Base-by-base conservation (phyloP, 2,113 vertebrate species). In the Arenaria interpres region DNA sequence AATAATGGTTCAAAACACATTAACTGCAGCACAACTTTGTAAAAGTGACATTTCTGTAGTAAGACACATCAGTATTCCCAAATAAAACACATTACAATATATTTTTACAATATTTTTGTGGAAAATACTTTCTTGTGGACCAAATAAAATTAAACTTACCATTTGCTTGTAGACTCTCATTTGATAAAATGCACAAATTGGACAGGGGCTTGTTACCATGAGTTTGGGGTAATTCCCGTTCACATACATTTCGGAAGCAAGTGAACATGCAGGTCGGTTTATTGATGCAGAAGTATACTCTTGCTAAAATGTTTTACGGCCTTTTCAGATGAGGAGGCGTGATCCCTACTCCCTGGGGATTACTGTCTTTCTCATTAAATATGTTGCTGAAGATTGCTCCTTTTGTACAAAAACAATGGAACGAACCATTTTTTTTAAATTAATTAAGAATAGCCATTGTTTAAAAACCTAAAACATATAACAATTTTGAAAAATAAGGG, bases 101-200 rank as follows among this genome's bases (percentile, higher is more conserved):
- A 97, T 98, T 97, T 98, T 97, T 96, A 94, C 95, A 96, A 20
- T 97, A 97, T 95, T 97, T 98, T 97, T 98, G 93, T 98, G 97
- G 95, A 96, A 97, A 93, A 80, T 94, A 97, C 87, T 96, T 96
- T 97, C 96, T 98, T 89, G 97, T 97, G 93, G 97, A 97, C 80
- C 94, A 92, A 98, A 97, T 98, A 98, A 98, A 98, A 68, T 80
- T 37, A 72, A 97, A 94, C 85, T 96, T 94, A 79, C 87, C 85
- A 94, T 83, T 66, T 85, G 95, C 41, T 80, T 97, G 48, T 93
- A 80, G 91, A 30, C 76, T 94, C 77, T 97, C 87, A 83, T 92
- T 98, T 92, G 53, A 80, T 57, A 91, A 73, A 93, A 25, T 46
- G 86, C 66, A 69, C 9, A 66, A 63, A 18, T 2, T 27, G 27